A percentile compares a stretch with the other conserved stretches of the same genome.
Conservation (phyloP, 2,888 invertebrate genomes). For the Cyrtodaria siliqua region DNA sequence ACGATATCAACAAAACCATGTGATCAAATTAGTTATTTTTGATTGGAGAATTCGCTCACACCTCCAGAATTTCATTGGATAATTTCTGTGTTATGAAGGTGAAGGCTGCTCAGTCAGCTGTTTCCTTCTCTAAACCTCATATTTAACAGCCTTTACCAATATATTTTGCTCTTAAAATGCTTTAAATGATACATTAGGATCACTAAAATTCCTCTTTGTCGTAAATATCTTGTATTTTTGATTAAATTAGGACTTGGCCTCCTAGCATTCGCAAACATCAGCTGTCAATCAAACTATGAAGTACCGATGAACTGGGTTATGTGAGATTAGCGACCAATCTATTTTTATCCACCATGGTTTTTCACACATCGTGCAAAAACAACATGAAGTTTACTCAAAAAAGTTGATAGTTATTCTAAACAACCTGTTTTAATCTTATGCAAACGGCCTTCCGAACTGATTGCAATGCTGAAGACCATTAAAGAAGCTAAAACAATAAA, state of each 20-base stretch:
- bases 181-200: too few species aligned
- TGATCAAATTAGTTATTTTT: slow-evolving; percentile 59
- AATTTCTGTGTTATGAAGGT: slow-evolving; percentile 44
- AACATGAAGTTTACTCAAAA: too few species aligned
- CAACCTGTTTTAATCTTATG: too few species aligned
- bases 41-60: slow-evolving; percentile 67
- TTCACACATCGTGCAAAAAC: neutral
- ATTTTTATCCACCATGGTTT: slow-evolving; percentile 23
- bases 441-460: too few species aligned
- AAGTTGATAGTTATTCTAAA: too few species aligned
- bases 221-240: too few species aligned
- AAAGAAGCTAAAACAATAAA: too few species aligned
- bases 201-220: too few species aligned
- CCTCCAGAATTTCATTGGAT: slow-evolving; percentile 70
- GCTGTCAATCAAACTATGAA: slow-evolving; percentile 64
- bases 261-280: slow-evolving; percentile 5
- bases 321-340: slow-evolving; percentile 31
- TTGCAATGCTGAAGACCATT: too few species aligned
- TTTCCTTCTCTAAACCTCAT: slow-evolving; percentile 10
- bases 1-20: slow-evolving; percentile 82
- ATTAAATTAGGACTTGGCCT: neutral
- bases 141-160: too few species aligned
- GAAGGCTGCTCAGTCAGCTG: slow-evolving; percentile 64
- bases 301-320: slow-evolving; percentile 51
- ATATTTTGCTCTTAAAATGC: too few species aligned